Evolutionary conservation across 2,797 vertebrate species (phyloP).

Genomic region (Sparidentex hasta): DNA sequence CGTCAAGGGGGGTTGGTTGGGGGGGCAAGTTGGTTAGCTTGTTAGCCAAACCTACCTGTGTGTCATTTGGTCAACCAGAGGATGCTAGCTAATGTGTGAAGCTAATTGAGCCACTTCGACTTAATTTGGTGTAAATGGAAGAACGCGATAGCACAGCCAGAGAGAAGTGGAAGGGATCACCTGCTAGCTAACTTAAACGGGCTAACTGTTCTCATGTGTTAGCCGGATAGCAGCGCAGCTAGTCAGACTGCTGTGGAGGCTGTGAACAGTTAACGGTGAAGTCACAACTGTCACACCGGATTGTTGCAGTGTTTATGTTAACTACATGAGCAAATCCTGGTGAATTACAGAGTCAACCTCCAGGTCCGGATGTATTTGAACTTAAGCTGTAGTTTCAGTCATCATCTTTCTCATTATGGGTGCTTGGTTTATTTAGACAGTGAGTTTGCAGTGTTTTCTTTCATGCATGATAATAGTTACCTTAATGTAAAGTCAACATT

Average conservation of each 20-base stretch:
- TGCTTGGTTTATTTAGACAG: neutral
- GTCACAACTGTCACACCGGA: slow-evolving; percentile 2
- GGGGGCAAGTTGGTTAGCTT: slow-evolving; percentile 71
- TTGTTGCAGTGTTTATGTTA: neutral
- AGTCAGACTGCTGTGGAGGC: slow-evolving; percentile 2
- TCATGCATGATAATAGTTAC: neutral
- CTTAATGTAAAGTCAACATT: no score
- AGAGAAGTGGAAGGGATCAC: neutral
- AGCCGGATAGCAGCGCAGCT: slow-evolving; percentile 54
- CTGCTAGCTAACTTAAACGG: neutral
- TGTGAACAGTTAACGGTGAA: neutral
- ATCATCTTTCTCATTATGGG: neutral
- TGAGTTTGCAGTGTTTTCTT: neutral
- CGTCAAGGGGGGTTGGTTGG: slow-evolving; percentile 34
- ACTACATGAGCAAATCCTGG: neutral
- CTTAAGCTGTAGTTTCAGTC: neutral
- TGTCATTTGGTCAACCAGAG: neutral
- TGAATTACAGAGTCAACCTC: neutral
- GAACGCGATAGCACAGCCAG: neutral
- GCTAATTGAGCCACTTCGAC: neutral
- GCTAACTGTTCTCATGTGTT: slow-evolving; percentile 12
- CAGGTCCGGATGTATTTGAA: neutral
- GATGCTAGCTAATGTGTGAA: slow-evolving; percentile 5
- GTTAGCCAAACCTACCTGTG: slow-evolving; percentile 58
- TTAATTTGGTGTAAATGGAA: neutral